Base-by-base conservation (phyloP, 2,797 vertebrate species). In the Pantherophis alleghaniensis region DNA sequence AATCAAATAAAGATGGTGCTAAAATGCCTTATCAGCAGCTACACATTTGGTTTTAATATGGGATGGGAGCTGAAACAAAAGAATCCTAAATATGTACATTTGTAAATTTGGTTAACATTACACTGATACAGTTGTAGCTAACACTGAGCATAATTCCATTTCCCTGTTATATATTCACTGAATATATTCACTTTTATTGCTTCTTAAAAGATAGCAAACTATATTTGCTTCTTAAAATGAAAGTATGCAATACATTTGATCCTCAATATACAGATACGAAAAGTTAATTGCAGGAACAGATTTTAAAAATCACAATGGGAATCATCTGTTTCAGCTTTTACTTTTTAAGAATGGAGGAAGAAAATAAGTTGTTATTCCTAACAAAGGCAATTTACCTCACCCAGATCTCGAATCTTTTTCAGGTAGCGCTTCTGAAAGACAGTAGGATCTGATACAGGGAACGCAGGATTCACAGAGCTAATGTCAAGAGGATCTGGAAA, bases 391-490 rank as follows among this genome's bases (percentile, higher is more conserved):
- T 97, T 95, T 94, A 99, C 99, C 98, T 99, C 98, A 74, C 99
- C 99, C n/a, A 99, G 96, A 91, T 98, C 98, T 20, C 98, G 96
- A 63, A 98, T 98, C 96, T 98, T 98, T 94, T 98, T 99, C 96
- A 99, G 97, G 96, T 99, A 98, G 1, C 99, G 98, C 96, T 99
- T 99, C 91, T 98, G 98, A 96, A 99, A 99, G 55, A 99, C 93
- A 0, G 98, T 99, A 10, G 98, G 98, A 94, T 99, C 98, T 0
- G 97, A 94, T 3, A 96, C 95, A 0, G 96, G 96, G 2, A 96
- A 96, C 0, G 97, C 96, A 0, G 98, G 97, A 60, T 96, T 98
- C 95, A 98, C 97, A 0, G 98, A 96, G 1, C 97, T 96, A 87
- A 99, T 97, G 2, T 98, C 98, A 0, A 97, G 28, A 0, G 98